These are phyloP conservation scores for Dorcus hopei DNA, from an alignment of 2,888 invertebrate species.

Conservation along the genomic window DNA sequence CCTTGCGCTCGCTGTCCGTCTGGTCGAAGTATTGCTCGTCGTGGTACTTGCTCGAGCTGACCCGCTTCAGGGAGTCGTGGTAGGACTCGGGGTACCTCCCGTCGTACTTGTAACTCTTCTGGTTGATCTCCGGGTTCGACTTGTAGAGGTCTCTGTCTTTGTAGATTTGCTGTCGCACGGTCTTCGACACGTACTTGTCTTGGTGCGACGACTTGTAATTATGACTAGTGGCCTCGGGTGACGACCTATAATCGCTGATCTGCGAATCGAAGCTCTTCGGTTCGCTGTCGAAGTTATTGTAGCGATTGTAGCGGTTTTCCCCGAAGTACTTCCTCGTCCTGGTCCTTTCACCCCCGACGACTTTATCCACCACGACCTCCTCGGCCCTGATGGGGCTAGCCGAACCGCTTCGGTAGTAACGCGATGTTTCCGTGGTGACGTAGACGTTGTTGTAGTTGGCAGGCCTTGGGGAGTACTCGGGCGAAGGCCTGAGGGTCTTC, in stretches of 20 bases:
- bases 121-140: conserved; percentile 61
- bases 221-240: conserved; percentile 54
- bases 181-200: conserved; percentile 33
- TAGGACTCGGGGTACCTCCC: conserved; percentile 53
- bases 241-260: conserved; percentile 58
- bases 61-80: conserved; percentile 61
- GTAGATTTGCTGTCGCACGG: conserved; percentile 32
- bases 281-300: conserved; percentile 53
- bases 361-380: conserved; percentile 54
- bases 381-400: conserved; percentile 54
- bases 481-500: conserved; percentile 44
- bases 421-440: conserved; percentile 55
- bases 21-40: conserved; percentile 49
- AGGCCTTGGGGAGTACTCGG: conserved; percentile 48
- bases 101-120: conserved; percentile 46
- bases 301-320: conserved; percentile 40
- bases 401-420: conserved; percentile 56
- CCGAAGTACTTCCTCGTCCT: conserved; percentile 48
- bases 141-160: conserved; percentile 55
- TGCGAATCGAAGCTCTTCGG: conserved; percentile 67
- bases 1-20: conserved; percentile 55
- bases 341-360: conserved; percentile 45
- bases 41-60: conserved; percentile 40
- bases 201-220: conserved; percentile 28
- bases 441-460: conserved; percentile 45